Base-by-base conservation (phyloP, 2,113 vertebrate genomes). In the Psittacula cyanocephala region DNA sequence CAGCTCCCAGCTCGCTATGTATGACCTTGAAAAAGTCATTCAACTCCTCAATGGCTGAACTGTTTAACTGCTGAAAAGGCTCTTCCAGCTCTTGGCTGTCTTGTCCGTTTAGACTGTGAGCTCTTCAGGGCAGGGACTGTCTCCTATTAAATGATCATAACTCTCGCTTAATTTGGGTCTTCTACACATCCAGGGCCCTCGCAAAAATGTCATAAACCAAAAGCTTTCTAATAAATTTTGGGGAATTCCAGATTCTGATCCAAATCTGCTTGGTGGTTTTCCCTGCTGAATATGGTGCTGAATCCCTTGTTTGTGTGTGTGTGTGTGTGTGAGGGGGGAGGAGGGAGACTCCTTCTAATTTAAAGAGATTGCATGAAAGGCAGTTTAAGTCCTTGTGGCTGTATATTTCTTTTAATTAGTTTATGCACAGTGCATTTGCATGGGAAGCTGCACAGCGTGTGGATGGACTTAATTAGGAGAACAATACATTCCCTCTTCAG, bases 401-500 rank as follows among this genome's bases (percentile, higher is more conserved):
- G 96, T 97, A 94, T 97, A 96, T 97, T 97, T 96, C 95, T 94
- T 97, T 98, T 98, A 98, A 98, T 98, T 97, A 97, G 97, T 97
- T 98, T 97, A 97, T 96, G 96, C 97, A 96, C 86, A 96, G 93
- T 96, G 95, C 96, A 97, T 97, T 97, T 97, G 96, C 96, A 97
- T 98, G 97, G 96, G 94, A 98, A 97, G 97, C 97, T 91, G 97
- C 97, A 96, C 96, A 97, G 94, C 81, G 44, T 97, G 95, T 97
- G 97, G 96, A 97, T 33, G 72, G 93, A 97, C 97, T 98, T 97
- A 98, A 98, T 98, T 98, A 98, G 93, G 95, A 97, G 97, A 98
- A 98, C 97, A 97, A 97, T 97, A 90, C 95, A 0, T 94, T 97
- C 96, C 96, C 96, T 97, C 95, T 97, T 97, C 96, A 97, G 97